Percentiles rank a stretch among this genome's conserved stretches.
These are phyloP conservation scores for Pristis pectinata DNA, from an alignment of 2,797 vertebrate species.

Conservation along the genomic window DNA sequence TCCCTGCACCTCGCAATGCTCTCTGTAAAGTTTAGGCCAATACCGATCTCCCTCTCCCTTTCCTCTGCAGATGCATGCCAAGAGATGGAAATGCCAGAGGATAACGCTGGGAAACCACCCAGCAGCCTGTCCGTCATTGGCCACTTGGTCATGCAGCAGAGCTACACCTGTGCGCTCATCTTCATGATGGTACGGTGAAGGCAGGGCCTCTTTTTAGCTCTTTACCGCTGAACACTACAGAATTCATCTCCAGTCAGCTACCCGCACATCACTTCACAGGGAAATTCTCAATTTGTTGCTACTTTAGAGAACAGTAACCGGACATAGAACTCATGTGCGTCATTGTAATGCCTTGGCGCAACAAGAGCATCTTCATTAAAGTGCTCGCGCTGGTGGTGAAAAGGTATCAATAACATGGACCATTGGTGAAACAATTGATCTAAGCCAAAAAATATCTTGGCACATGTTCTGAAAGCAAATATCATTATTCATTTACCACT, in stretches of 20 bases:
- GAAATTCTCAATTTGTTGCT: neutral
- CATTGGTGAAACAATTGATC: neutral
- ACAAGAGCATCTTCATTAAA: neutral
- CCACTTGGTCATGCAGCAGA: conserved; percentile 64
- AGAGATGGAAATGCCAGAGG: neutral
- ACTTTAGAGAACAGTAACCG: neutral
- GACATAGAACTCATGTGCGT: neutral
- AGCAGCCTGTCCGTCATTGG: conserved; percentile 57
- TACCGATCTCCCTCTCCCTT: neutral
- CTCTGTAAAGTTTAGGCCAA: neutral
- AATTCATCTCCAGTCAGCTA: neutral
- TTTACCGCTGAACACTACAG: neutral
- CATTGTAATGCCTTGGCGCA: neutral
- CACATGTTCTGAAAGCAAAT: neutral
- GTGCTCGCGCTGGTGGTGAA: neutral
- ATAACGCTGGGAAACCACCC: neutral
- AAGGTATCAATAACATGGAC: no score
- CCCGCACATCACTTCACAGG: no score
- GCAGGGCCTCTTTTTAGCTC: neutral
- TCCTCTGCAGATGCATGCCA: neutral
- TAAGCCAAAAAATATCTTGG: neutral
- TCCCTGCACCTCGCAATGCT: neutral
- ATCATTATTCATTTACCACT: neutral
- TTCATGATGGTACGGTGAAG: conserved; percentile 63
- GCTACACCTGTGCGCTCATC: conserved; percentile 67